These are phyloP conservation scores for Masnerella sp. DNA, from an alignment of 2,888 invertebrate species.

Conservation along the genomic window DNA sequence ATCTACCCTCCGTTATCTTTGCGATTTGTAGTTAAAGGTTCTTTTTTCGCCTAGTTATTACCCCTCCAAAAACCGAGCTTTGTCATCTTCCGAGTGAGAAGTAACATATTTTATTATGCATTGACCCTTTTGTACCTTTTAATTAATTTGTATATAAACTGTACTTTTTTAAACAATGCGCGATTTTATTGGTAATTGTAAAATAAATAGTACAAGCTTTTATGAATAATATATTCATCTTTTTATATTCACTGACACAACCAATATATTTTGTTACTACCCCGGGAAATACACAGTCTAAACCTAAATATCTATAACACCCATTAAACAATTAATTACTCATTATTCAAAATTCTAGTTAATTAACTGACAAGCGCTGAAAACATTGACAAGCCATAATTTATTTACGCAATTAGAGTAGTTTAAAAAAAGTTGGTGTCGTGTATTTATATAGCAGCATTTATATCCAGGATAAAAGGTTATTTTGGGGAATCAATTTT, in stretches of 20 bases:
- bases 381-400: neutral
- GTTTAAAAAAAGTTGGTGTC: conserved; percentile 1
- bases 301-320: conserved; percentile 11
- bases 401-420: conserved; percentile 2
- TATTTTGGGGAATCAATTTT: conserved; percentile 16
- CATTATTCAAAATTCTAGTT: conserved; percentile 23
- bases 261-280: conserved; percentile 10
- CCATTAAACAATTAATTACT: conserved; percentile 12
- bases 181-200: neutral
- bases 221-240: neutral
- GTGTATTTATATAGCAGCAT: neutral
- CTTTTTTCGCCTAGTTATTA: conserved; percentile 42
- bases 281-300: neutral
- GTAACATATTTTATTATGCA: conserved; percentile 38
- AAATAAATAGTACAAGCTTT: neutral
- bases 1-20: neutral
- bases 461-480: conserved; percentile 5
- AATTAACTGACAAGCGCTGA: conserved; percentile 5
- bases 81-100: conserved; percentile 43
- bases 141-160: no score
- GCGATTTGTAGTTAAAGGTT: conserved; percentile 40
- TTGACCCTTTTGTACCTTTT: conserved; percentile 56
- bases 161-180: no score
- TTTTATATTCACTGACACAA: conserved; percentile 19
- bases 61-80: conserved; percentile 37